These are phyloP conservation scores for Drosophila silvestris DNA, from an alignment of 2,888 invertebrate genomes.

Conservation along the genomic window DNA sequence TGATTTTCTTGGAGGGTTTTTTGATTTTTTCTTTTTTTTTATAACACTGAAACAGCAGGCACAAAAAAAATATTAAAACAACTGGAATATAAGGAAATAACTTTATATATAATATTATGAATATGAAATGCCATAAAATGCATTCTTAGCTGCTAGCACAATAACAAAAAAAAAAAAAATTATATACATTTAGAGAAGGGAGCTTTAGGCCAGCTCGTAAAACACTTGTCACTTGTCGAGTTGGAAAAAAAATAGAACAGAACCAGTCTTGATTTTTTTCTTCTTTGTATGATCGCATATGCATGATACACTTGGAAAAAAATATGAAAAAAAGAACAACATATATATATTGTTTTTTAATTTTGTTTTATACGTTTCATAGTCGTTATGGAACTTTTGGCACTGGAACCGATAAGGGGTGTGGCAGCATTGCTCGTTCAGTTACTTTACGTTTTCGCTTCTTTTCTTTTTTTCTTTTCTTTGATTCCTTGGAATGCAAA, in stretches of 20 bases:
- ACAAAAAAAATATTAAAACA: slow-evolving; percentile 20
- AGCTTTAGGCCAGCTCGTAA: slow-evolving; percentile 24
- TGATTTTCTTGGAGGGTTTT: slow-evolving; percentile 17
- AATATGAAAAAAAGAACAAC: slow-evolving; percentile 55
- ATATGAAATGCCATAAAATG: slow-evolving; percentile 11
- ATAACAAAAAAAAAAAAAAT: slow-evolving; percentile 38
- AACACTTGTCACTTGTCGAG: slow-evolving; percentile 41
- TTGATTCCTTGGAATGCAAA: slow-evolving; percentile 17
- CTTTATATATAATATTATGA: background rate
- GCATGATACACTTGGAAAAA: slow-evolving; percentile 61
- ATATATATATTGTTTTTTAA: slow-evolving; percentile 19
- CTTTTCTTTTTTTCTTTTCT: slow-evolving; percentile 9
- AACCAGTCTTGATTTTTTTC: slow-evolving; percentile 23
- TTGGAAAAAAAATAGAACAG: slow-evolving; percentile 27
- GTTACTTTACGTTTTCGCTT: slow-evolving; percentile 11
- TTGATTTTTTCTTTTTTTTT: background rate
- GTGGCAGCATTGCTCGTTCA: slow-evolving; percentile 32
- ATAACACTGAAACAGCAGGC: slow-evolving; percentile 54
- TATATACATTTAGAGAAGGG: slow-evolving; percentile 24
- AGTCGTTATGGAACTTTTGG: slow-evolving; percentile 37
- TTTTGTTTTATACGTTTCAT: slow-evolving; percentile 23
- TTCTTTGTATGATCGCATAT: slow-evolving; percentile 41
- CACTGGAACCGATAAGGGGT: slow-evolving; percentile 74
- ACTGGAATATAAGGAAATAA: background rate
- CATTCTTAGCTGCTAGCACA: slow-evolving; percentile 34